Base-by-base conservation (phyloP, 1,140 invertebrate genomes). In the Bradynema listronoti region DNA sequence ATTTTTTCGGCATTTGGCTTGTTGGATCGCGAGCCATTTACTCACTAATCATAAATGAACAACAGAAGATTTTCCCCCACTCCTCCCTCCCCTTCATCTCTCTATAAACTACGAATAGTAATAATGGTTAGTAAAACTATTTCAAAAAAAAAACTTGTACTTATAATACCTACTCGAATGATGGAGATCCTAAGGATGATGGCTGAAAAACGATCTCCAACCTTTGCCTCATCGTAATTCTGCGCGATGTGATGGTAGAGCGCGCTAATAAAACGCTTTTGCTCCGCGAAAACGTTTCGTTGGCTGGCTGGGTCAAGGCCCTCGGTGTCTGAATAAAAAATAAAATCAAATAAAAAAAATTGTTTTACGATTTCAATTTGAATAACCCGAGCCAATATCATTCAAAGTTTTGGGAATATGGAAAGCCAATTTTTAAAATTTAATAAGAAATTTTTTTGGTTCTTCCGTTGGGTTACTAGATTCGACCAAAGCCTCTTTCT, bases 281-380 rank as follows among this genome's bases (percentile, higher is more conserved):
- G 74, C 57, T 78, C 74, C 16, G 75, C 75, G 22, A 52, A 56
- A 19, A 77, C 63, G 54, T 77, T 78, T 33, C 74, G 43, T 58
- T 78, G 75, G 27, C 66, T 71, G 7, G 74, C 74, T n/a, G 74
- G 54, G 56, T 77, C 74, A 4, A 77, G 47, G 16, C 75, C 71
- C 56, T 77, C 74, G 6, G 74, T 78, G 39, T 78, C 74, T 73
- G 25, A 61, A 75, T 45, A 25, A 19, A 27, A 58, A 58, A 16
- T 11, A 57, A 0, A 22, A 53, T 7, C 14, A 57, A 2, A 14
- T 57, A 11, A 30, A 57, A 11, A 56, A 42, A n/a, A n/a, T n/a
- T n/a, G n/a, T n/a, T n/a, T n/a, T n/a, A n/a, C n/a, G n/a, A n/a
- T n/a, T n/a, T n/a, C n/a, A n/a, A n/a, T n/a, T n/a, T n/a, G n/a